Evolutionary conservation across 2,888 invertebrate genomes (phyloP).

Genomic region (Diaphora mendica): DNA sequence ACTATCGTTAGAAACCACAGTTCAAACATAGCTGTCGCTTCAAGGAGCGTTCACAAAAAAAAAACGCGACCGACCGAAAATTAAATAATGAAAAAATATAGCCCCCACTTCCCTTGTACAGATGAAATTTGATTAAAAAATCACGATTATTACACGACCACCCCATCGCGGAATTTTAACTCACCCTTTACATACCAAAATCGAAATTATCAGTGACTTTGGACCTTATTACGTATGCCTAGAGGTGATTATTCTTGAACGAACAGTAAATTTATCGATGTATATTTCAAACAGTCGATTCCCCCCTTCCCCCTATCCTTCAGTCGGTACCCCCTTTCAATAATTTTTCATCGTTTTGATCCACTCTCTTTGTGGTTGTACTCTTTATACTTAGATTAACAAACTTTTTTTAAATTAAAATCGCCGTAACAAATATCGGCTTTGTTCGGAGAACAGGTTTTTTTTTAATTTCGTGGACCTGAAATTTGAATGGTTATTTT

Average conservation of each 20-base stretch:
- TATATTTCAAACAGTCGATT: conserved; percentile 79
- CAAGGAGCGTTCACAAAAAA: conserved; percentile 75
- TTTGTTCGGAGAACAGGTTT: conserved; percentile 57
- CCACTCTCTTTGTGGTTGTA: conserved; percentile 81
- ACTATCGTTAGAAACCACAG: conserved; percentile 69
- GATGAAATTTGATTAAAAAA: conserved; percentile 88
- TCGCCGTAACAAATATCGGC: conserved; percentile 74
- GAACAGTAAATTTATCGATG: conserved; percentile 59
- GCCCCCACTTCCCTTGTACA: conserved; percentile 84
- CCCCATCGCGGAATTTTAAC: conserved; percentile 73
- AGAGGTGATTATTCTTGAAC: conserved; percentile 36
- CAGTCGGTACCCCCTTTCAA: conserved; percentile 80
- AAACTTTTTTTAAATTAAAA: conserved; percentile 85
- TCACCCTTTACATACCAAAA: conserved; percentile 46
- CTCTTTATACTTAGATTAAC: conserved; percentile 85
- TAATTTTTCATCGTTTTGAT: conserved; percentile 86
- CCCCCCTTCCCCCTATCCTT: conserved; percentile 66
- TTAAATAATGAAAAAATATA: conserved; percentile 87
- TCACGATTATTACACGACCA: conserved; percentile 85
- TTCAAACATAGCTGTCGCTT: conserved; percentile 82
- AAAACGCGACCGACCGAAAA: conserved; percentile 79
- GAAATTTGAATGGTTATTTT: conserved; percentile 16
- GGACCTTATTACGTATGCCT: conserved; percentile 35
- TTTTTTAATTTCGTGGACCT: conserved; percentile 51
- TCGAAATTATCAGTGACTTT: conserved; percentile 29